Percentiles rank a stretch among this genome's conserved stretches.
phyloP scores from a whole-genome alignment of 2,113 vertebrate species.

The Orycteropus afer region DNA sequence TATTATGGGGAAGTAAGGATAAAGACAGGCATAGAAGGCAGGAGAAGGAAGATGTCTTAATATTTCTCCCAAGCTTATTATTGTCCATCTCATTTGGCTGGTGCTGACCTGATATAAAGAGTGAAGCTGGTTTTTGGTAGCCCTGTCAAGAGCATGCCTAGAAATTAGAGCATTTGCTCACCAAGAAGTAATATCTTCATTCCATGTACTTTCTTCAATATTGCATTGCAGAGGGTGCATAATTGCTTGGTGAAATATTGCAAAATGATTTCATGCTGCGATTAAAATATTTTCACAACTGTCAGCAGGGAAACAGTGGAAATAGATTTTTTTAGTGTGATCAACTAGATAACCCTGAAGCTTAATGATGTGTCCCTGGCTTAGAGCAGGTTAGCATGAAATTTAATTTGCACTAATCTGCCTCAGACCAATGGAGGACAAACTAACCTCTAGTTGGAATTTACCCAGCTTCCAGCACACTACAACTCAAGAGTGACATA shows the following conservation, averaged over 20 bases:
- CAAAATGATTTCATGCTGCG: slow-evolving; percentile 51
- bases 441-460: slow-evolving; percentile 52
- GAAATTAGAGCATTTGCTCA: slow-evolving; percentile 52
- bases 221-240: slow-evolving; percentile 42
- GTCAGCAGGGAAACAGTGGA: slow-evolving; percentile 54
- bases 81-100: slow-evolving; percentile 40
- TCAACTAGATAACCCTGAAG: slow-evolving; percentile 71
- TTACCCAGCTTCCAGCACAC: neutral
- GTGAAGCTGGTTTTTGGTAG: neutral
- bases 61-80: slow-evolving; percentile 46
- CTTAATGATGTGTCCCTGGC: slow-evolving; percentile 60
- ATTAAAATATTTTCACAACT: slow-evolving; percentile 78
- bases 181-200: slow-evolving; percentile 51
- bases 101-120: neutral
- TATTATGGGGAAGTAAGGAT: neutral
- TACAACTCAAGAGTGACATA: slow-evolving; percentile 31
- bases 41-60: neutral
- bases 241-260: slow-evolving; percentile 70
- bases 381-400: slow-evolving; percentile 70
- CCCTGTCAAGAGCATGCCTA: neutral
- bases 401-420: slow-evolving; percentile 72
- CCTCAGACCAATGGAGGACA: slow-evolving; percentile 62
- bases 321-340: slow-evolving; percentile 67
- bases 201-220: slow-evolving; percentile 40
- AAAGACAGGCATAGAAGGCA: neutral